Conservation (phyloP, 1,140 invertebrate genomes). For the Aphelinus atriplicis region DNA sequence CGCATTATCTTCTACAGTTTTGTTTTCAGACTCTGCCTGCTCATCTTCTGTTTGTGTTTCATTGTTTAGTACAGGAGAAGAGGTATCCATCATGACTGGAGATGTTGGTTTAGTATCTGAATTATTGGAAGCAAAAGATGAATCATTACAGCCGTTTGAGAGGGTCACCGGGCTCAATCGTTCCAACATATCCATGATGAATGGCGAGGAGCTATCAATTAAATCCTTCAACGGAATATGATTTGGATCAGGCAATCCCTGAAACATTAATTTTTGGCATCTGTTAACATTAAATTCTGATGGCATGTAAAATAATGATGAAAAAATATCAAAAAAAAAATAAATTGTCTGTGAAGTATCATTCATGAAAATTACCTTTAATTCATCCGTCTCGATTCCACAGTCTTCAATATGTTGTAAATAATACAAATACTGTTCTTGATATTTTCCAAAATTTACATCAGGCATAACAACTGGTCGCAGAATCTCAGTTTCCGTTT, state of each 20-base stretch:
- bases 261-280: not conserved
- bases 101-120: not conserved
- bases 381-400: constrained; percentile 47
- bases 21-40: not conserved
- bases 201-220: constrained; percentile 51
- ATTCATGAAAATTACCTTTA: constrained; percentile 20
- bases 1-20: constrained; percentile 20
- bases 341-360: not conserved
- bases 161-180: constrained; percentile 43
- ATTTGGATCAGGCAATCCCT: constrained; percentile 47
- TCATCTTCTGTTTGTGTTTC: not conserved
- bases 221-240: constrained; percentile 53
- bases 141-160: constrained; percentile 41
- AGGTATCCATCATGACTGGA: not conserved
- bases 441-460: constrained; percentile 52
- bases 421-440: constrained; percentile 57
- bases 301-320: not conserved
- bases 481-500: constrained; percentile 29
- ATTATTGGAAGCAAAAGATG: not conserved
- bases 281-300: not conserved
- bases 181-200: constrained; percentile 51
- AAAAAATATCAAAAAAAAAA: constrained; percentile 14
- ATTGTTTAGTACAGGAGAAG: not conserved
- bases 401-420: constrained; percentile 55
- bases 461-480: constrained; percentile 34